Percentiles rank a stretch among this genome's conserved stretches.
Evolutionary conservation across 2,797 vertebrate genomes (phyloP).

Genomic region (Arctocebus calabarensis): DNA sequence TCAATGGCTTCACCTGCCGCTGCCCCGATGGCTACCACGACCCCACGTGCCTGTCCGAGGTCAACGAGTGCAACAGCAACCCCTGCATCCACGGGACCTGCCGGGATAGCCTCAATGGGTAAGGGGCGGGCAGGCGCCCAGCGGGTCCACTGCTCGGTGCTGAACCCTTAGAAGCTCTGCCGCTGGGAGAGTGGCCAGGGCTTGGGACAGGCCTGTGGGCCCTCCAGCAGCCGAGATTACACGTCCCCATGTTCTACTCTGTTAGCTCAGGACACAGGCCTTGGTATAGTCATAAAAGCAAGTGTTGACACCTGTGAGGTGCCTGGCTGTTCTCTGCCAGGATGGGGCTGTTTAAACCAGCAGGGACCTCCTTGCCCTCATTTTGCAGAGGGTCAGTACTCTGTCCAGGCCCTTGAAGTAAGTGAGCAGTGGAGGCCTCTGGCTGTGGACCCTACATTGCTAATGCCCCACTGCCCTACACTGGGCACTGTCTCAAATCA

Average conservation of each 20-base stretch:
- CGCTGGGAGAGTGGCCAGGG: accelerated
- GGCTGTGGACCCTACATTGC: accelerated
- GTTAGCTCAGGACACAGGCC: accelerated
- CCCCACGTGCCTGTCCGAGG: slow-evolving; percentile 94
- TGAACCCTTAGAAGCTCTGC: accelerated
- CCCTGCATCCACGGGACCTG: slow-evolving; percentile 97
- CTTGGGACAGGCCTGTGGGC: background rate
- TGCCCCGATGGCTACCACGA: slow-evolving; percentile 96
- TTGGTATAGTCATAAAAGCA: accelerated
- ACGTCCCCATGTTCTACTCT: accelerated
- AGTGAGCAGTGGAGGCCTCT: accelerated
- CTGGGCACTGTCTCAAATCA: accelerated
- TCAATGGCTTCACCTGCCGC: slow-evolving; percentile 94
- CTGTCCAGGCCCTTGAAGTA: too few species aligned
- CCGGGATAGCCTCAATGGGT: slow-evolving; percentile 95
- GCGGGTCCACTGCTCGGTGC: accelerated
- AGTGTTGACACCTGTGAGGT: accelerated
- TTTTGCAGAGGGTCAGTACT: background rate
- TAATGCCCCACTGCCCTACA: accelerated
- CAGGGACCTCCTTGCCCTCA: accelerated
- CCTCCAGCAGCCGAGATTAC: background rate
- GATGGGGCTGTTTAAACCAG: accelerated
- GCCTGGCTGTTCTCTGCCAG: background rate
- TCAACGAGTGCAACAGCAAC: slow-evolving; percentile 97
- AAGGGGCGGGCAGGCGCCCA: slow-evolving; percentile 23